These are phyloP conservation scores for Gymnarchus niloticus DNA, from an alignment of 2,113 vertebrate species.

Conservation along the genomic window DNA sequence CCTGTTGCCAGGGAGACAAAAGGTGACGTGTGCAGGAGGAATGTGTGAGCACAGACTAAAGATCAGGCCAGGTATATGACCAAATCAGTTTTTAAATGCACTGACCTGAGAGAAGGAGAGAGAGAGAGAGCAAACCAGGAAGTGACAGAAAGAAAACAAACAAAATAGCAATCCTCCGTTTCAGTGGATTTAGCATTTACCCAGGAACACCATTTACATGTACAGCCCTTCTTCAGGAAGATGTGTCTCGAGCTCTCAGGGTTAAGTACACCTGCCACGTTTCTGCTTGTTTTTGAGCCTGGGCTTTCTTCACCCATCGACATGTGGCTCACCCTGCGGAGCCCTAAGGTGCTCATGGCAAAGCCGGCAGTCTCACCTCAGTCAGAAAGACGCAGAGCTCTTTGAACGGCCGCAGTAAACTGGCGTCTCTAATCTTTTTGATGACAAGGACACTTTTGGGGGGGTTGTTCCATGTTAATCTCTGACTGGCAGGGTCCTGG, in stretches of 20 bases:
- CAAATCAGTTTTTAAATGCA: too few relatives aligned
- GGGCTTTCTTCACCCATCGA: neutral
- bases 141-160: too few relatives aligned
- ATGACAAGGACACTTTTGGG: slow-evolving; percentile 97
- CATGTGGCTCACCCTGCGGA: neutral
- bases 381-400: slow-evolving; percentile 86
- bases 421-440: slow-evolving; percentile 87
- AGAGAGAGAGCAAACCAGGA: too few relatives aligned
- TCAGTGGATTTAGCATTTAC: too few relatives aligned
- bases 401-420: slow-evolving; percentile 87
- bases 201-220: too few relatives aligned
- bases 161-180: too few relatives aligned
- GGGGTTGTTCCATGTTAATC: slow-evolving; percentile 92
- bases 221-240: too few relatives aligned
- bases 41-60: neutral
- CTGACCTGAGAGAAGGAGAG: too few relatives aligned
- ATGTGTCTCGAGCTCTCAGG: too few relatives aligned
- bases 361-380: slow-evolving; percentile 60
- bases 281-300: neutral
- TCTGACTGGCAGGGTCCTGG: slow-evolving; percentile 94
- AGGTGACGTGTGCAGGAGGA: neutral
- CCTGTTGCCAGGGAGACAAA: slow-evolving; percentile 50
- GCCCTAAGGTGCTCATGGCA: neutral
- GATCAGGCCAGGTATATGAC: too few relatives aligned
- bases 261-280: too few relatives aligned